Base-by-base conservation (phyloP, 2,113 vertebrate genomes). In the Pseudorhombus dupliciocellatus region DNA sequence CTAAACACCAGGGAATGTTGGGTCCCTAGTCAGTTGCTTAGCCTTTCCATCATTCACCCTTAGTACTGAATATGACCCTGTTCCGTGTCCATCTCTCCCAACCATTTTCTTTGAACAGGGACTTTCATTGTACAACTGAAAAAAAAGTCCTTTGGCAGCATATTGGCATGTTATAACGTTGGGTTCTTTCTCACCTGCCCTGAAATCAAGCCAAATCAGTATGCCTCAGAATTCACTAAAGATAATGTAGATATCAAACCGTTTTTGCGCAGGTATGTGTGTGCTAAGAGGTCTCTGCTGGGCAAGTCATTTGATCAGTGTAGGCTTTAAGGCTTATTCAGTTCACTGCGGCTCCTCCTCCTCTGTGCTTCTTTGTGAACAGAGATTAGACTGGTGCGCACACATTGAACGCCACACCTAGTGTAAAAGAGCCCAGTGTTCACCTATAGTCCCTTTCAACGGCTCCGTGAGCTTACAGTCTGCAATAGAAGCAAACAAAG, bases 321-420 rank as follows among this genome's bases (percentile, higher is more conserved):
- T 46, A 31, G 65, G 73, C 81, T 89, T 81, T 67, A 70, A 73
- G 73, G 66, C 84, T 87, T 84, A 88, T 73, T 89, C 81, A 84
- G 73, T 81, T 72, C 64, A 75, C 64, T 73, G 70, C 70, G 80
- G 78, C 81, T 59, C 37, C 64, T 74, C 37, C 64, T 74, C 75
- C 84, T 73, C 70, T 28, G 42, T 81, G 72, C 84, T 81, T 75
- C 68, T 79, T 71, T 79, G 67, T 79, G 78, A 78, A 77, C n/a
- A 66, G 84, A 87, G 88, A 91, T 91, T 89, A 86, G 75, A 51
- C 61, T 68, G 74, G 55, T 67, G 62, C 66, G 73, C 85, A 70
- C 61, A 78, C 75, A 63, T 79, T 53, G 66, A 85, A 76, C 77
- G 71, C 44, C 70, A 48, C 79, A 81, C 79, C 75, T 79, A 57